Conservation (phyloP, 2,888 invertebrate species). For the Drosophila stalkeri region DNA sequence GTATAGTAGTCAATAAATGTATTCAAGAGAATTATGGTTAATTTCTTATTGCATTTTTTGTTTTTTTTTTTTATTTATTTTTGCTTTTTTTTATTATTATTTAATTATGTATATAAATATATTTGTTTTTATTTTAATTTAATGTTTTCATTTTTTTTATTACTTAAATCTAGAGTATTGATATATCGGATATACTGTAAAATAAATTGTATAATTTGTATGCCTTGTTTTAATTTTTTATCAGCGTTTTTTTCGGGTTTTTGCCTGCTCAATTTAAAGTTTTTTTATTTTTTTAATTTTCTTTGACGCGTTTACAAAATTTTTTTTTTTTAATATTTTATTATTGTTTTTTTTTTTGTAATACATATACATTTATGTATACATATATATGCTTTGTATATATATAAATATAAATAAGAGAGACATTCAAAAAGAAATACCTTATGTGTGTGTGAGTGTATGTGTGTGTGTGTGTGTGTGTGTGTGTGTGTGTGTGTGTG, state of each 20-base stretch:
- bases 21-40: neutral
- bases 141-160: constrained; percentile 42
- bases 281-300: neutral
- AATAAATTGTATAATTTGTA: constrained; percentile 77
- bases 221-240: constrained; percentile 38
- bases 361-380: constrained; percentile 34
- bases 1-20: neutral
- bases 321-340: constrained; percentile 2
- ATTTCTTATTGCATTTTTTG: constrained; percentile 50
- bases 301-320: constrained; percentile 39
- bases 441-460: constrained; percentile 29
- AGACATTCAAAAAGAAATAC: constrained; percentile 56
- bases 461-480: constrained; percentile 19
- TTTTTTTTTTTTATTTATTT: constrained; percentile 10
- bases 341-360: neutral
- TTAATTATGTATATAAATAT: constrained; percentile 80
- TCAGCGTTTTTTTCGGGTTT: neutral
- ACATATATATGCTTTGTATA: constrained; percentile 18
- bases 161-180: constrained; percentile 76
- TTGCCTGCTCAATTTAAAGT: constrained; percentile 13
- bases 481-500: constrained; percentile 18
- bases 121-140: constrained; percentile 62
- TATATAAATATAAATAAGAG: constrained; percentile 56
- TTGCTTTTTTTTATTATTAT: constrained; percentile 41
- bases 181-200: constrained; percentile 80